phyloP scores from a whole-genome alignment of 1,140 invertebrate genomes.

The Steinernema khuongi region DNA sequence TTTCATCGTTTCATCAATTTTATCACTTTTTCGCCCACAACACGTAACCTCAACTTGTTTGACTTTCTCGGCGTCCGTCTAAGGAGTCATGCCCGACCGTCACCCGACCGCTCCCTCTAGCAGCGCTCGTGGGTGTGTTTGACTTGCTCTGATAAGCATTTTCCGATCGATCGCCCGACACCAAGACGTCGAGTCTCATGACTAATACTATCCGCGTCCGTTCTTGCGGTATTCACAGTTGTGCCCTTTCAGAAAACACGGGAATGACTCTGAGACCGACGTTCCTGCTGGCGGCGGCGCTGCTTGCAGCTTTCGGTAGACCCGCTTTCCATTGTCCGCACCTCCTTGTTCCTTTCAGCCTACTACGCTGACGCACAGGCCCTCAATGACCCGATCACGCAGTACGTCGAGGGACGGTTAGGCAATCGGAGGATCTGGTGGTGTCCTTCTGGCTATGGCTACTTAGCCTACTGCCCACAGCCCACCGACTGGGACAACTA shows the following conservation, averaged over 20 bases:
- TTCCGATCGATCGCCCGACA: neutral
- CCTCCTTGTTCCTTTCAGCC: conserved; percentile 40
- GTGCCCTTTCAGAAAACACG: neutral
- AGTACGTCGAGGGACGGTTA: conserved; percentile 57
- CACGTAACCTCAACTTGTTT: neutral
- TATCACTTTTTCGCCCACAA: neutral
- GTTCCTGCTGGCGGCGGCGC: neutral
- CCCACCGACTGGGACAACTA: conserved; percentile 59
- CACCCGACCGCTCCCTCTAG: too few relatives aligned
- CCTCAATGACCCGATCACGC: conserved; percentile 58
- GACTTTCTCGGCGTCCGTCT: neutral
- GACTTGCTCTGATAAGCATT: neutral
- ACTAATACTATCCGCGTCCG: neutral
- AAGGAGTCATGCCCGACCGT: too few relatives aligned
- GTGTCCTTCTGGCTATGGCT: conserved; percentile 57
- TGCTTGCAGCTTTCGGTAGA: neutral
- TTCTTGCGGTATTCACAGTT: neutral
- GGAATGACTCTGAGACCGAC: neutral
- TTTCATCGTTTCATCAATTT: neutral
- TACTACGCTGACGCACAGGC: conserved; percentile 46
- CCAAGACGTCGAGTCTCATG: neutral
- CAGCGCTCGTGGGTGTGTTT: conserved; percentile 13
- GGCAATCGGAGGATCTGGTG: conserved; percentile 57
- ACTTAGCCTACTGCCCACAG: conserved; percentile 58
- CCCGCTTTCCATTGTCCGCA: neutral